These are phyloP conservation scores for Euspilapteryx auroguttella DNA, from an alignment of 2,888 invertebrate species.

Conservation along the genomic window DNA sequence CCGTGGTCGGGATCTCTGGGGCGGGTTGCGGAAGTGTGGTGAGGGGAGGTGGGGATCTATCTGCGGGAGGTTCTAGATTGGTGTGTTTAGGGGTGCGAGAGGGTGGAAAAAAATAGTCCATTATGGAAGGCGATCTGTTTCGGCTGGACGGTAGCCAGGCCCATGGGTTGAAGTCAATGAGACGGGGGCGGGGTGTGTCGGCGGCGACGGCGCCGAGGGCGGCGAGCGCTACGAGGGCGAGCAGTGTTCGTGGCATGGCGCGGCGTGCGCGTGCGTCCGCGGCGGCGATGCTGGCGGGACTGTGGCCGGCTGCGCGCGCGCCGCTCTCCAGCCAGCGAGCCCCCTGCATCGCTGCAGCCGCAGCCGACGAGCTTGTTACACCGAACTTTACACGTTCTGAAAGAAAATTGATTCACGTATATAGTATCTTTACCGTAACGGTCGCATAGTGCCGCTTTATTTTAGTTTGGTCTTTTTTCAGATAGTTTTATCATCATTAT, in stretches of 20 bases:
- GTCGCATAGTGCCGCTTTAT: too few relatives aligned
- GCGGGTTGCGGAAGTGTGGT: constrained; percentile 14
- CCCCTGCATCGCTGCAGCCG: background rate
- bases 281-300: constrained; percentile 42
- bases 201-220: constrained; percentile 18
- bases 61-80: constrained; percentile 40
- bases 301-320: constrained; percentile 18
- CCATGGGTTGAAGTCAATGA: constrained; percentile 51
- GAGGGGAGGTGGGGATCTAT: constrained; percentile 25
- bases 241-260: constrained; percentile 37
- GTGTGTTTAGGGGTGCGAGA: constrained; percentile 55
- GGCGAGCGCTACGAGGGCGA: constrained; percentile 34
- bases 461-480: too few relatives aligned
- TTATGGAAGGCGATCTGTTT: constrained; percentile 46
- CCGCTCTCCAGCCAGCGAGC: constrained; percentile 35
- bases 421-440: too few relatives aligned
- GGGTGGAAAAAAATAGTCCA: constrained; percentile 56
- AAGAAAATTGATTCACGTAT: too few relatives aligned
- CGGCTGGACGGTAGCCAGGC: constrained; percentile 45
- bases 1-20: constrained; percentile 28
- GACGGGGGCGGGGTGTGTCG: constrained; percentile 38
- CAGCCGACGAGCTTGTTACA: too few relatives aligned
- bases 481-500: too few relatives aligned
- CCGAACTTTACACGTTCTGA: too few relatives aligned
- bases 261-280: constrained; percentile 46